phyloP scores from a whole-genome alignment of 1,140 invertebrate genomes.

The Manduca sexta region DNA sequence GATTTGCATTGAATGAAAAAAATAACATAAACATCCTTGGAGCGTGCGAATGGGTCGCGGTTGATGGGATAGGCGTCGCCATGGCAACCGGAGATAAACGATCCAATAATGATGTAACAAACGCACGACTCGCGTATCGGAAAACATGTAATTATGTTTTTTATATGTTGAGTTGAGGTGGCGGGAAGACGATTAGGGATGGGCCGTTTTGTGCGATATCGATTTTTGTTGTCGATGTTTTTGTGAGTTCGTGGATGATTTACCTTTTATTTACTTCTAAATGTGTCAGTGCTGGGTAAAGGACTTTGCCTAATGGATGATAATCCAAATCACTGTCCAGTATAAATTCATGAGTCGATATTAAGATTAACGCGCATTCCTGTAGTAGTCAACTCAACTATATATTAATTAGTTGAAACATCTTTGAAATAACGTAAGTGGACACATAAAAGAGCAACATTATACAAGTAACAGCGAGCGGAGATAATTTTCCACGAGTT shows the following conservation, averaged over 20 bases:
- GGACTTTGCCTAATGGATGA: too few species aligned
- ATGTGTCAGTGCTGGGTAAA: too few species aligned
- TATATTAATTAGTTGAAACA: background rate
- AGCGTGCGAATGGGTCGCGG: constrained; percentile 1
- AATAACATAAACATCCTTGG: constrained; percentile 12
- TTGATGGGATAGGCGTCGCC: constrained; percentile 41
- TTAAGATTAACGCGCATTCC: too few species aligned
- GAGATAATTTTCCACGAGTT: background rate
- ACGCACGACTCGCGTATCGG: constrained; percentile 53
- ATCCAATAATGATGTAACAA: constrained; percentile 59
- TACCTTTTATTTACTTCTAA: too few species aligned
- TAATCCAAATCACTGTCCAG: too few species aligned
- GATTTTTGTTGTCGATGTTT: background rate
- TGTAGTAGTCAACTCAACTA: too few species aligned
- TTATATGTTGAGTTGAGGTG: constrained; percentile 9
- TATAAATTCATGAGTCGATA: too few species aligned
- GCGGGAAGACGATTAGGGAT: background rate
- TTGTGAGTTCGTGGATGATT: too few species aligned
- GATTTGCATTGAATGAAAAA: constrained; percentile 12
- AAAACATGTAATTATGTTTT: constrained; percentile 62
- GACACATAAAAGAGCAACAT: too few species aligned
- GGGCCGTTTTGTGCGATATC: background rate
- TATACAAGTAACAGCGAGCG: too few species aligned
- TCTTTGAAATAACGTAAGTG: background rate
- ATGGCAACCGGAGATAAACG: constrained; percentile 52